Evolutionary conservation across 53 echinoderm and acorn worm genomes (phyloP).

Genomic region (Antedon mediterranea): DNA sequence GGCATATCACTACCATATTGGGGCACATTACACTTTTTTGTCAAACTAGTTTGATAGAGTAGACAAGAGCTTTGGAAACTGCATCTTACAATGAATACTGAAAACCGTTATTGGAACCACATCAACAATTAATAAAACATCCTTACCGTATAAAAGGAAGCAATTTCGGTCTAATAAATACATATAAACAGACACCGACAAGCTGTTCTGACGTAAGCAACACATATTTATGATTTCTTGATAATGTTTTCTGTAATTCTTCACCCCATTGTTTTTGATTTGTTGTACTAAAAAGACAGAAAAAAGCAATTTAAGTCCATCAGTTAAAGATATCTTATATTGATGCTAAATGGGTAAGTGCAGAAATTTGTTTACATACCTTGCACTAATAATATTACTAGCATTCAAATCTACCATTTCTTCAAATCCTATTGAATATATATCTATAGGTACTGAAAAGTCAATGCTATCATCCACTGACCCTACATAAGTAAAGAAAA

Average conservation of each 20-base stretch:
- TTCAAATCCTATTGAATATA: slow-evolving; percentile 88
- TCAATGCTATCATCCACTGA: slow-evolving; percentile 53
- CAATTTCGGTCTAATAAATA: slow-evolving; percentile 72
- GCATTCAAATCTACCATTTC: slow-evolving; percentile 98
- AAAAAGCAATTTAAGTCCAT: too few relatives aligned
- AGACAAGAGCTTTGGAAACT: too few relatives aligned
- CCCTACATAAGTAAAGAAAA: slow-evolving; percentile 12
- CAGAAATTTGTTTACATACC: too few relatives aligned
- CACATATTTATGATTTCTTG: slow-evolving; percentile 71
- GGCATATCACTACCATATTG: too few relatives aligned
- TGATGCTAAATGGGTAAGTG: too few relatives aligned
- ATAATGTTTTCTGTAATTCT: slow-evolving; percentile 68
- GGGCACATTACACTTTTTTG: too few relatives aligned
- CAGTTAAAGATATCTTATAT: too few relatives aligned
- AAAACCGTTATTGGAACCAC: too few relatives aligned
- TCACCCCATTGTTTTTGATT: slow-evolving; percentile 76
- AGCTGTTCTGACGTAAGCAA: slow-evolving; percentile 66
- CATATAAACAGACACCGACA: slow-evolving; percentile 67
- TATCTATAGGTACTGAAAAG: slow-evolving; percentile 52
- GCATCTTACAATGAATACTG: too few relatives aligned
- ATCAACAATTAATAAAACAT: neutral
- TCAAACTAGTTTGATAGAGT: too few relatives aligned
- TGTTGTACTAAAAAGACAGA: slow-evolving; percentile 54
- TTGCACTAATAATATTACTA: slow-evolving; percentile 73
- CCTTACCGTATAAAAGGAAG: slow-evolving; percentile 73